phyloP scores from a whole-genome alignment of 2,888 invertebrate genomes.

The Diarsia dahlii region DNA sequence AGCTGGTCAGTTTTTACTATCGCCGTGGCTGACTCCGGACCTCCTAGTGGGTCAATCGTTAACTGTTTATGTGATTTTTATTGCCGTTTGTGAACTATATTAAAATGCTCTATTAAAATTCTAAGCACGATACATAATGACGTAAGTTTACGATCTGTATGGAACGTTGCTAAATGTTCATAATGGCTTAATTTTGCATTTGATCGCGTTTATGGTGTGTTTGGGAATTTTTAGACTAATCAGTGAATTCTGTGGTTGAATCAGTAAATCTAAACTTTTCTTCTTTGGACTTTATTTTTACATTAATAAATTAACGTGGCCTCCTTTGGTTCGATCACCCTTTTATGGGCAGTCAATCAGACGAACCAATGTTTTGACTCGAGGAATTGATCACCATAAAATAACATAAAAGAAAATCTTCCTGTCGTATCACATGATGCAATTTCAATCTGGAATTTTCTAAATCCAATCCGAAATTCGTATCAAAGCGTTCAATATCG shows the following conservation, averaged over 20 bases:
- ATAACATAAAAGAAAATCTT: background rate
- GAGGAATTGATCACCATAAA: background rate
- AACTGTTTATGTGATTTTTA: constrained; percentile 86
- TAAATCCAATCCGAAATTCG: constrained; percentile 45
- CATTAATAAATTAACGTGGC: constrained; percentile 1
- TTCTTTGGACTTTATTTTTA: background rate
- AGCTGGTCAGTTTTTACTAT: constrained; percentile 74
- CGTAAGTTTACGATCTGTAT: constrained; percentile 67
- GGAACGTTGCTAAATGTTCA: constrained; percentile 65
- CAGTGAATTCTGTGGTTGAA: constrained; percentile 11
- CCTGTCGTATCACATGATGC: constrained; percentile 9
- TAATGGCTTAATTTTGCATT: constrained; percentile 58
- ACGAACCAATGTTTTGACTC: background rate
- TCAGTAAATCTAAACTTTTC: constrained; percentile 9
- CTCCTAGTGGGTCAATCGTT: constrained; percentile 85
- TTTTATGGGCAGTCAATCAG: constrained; percentile 15
- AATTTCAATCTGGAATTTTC: constrained; percentile 17
- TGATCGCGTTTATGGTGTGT: constrained; percentile 35
- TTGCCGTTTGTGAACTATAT: constrained; percentile 82
- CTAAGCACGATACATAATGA: constrained; percentile 73
- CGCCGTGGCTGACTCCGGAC: constrained; percentile 76
- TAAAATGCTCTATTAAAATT: constrained; percentile 78
- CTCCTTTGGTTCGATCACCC: background rate
- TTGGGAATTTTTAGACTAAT: constrained; percentile 41
- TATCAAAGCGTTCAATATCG: constrained; percentile 62